A percentile compares a stretch with the other conserved stretches of the same genome.
Evolutionary conservation across 1,140 invertebrate genomes (phyloP).

Genomic region (Reticulitermes speratus): DNA sequence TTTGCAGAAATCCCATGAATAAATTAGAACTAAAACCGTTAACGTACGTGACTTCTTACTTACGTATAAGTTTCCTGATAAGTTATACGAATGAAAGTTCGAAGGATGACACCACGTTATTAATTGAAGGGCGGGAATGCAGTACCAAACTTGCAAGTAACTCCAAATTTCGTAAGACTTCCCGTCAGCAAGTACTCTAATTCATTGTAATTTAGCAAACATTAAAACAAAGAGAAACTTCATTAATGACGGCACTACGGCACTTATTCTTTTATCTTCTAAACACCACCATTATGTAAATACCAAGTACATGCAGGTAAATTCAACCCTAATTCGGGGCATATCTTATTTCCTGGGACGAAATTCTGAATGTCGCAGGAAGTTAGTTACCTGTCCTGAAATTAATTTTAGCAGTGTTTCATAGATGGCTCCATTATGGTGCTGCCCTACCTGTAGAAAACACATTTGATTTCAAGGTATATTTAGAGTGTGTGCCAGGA

Average conservation of each 20-base stretch:
- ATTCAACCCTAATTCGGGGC: no score
- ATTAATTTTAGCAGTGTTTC: no score
- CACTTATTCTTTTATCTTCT: no score
- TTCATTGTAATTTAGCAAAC: not conserved
- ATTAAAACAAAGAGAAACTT: constrained; percentile 1
- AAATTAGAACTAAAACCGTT: not conserved
- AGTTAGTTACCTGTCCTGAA: no score
- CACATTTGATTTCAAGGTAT: no score
- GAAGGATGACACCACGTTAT: not conserved
- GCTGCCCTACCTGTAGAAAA: no score
- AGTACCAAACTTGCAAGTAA: not conserved
- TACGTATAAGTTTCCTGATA: not conserved
- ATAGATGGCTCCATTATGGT: no score
- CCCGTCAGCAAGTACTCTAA: not conserved
- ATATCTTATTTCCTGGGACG: no score
- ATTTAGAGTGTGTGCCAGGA: no score
- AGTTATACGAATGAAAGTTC: not conserved
- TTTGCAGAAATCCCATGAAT: not conserved
- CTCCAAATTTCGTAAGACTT: not conserved
- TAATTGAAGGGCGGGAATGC: not conserved
- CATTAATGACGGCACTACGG: not conserved
- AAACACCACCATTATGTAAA: no score
- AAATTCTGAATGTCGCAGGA: no score
- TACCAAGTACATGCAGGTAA: no score
- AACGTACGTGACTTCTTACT: not conserved